phyloP scores from a whole-genome alignment of 37 sponge, comb jelly and placozoan genomes.

The Chondrosia reniformis region DNA sequence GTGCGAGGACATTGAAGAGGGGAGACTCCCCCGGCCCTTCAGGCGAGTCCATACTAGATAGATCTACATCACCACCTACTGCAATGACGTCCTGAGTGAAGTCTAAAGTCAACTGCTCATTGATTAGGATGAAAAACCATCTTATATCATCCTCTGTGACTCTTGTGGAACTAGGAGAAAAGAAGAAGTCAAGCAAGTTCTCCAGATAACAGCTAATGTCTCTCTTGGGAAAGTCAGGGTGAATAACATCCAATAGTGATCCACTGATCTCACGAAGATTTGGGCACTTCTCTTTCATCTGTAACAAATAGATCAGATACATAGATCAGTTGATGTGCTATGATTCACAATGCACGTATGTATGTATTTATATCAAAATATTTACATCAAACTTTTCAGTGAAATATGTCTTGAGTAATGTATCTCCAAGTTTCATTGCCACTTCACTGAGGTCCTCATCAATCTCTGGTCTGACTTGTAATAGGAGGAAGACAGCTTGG shows the following conservation, averaged over 20 bases:
- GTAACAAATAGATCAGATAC: background rate
- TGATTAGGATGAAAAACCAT: constrained; percentile 56
- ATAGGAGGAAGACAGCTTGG: constrained; percentile 10
- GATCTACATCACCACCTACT: background rate
- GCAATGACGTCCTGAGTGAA: background rate
- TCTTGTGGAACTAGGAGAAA: constrained; percentile 29
- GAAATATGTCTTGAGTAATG: background rate
- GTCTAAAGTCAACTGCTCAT: background rate
- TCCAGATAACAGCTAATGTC: background rate
- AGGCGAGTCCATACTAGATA: background rate
- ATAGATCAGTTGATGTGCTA: background rate
- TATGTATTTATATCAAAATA: background rate
- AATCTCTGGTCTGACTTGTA: background rate
- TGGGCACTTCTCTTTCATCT: background rate
- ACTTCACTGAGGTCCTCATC: background rate
- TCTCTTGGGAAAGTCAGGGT: background rate
- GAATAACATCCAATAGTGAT: background rate
- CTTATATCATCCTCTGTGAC: constrained; percentile 27
- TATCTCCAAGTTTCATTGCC: background rate
- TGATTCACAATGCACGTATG: background rate
- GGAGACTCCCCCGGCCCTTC: background rate
- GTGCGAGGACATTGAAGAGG: background rate
- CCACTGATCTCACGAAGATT: background rate
- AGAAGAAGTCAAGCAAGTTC: constrained; percentile 23
- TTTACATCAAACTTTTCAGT: background rate